A percentile compares a stretch with the other conserved stretches of the same genome.
Evolutionary conservation across 2,888 invertebrate species (phyloP).

Genomic region (Lypha dubia): DNA sequence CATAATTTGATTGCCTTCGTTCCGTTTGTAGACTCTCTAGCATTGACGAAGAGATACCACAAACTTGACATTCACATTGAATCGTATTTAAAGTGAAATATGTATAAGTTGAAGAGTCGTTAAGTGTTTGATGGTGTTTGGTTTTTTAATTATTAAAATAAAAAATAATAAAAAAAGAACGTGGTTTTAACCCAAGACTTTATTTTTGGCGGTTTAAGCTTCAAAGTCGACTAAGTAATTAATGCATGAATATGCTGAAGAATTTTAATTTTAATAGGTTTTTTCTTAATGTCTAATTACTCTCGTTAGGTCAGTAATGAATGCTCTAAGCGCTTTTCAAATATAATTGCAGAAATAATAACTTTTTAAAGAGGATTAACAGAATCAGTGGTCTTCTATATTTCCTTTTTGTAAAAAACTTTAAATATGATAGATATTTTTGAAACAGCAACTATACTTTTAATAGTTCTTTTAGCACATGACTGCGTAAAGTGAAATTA

Average conservation of each 20-base stretch:
- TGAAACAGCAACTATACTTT: too few relatives aligned
- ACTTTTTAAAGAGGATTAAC: neutral
- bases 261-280: slow-evolving; percentile 18
- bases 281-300: neutral
- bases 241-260: slow-evolving; percentile 2
- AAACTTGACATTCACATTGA: slow-evolving; percentile 70
- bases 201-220: neutral
- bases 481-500: too few relatives aligned
- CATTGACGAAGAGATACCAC: slow-evolving; percentile 4
- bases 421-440: too few relatives aligned
- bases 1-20: slow-evolving; percentile 38
- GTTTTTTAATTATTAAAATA: too few relatives aligned
- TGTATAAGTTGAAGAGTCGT: slow-evolving; percentile 3
- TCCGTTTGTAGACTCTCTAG: slow-evolving; percentile 56
- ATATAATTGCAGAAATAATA: neutral
- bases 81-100: slow-evolving; percentile 19
- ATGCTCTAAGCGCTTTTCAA: neutral
- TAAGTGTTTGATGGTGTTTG: slow-evolving; percentile 1
- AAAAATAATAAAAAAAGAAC: slow-evolving; percentile 35
- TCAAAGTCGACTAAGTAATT: slow-evolving; percentile 10
- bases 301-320: slow-evolving; percentile 22
- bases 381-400: too few relatives aligned
- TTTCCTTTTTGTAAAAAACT: too few relatives aligned
- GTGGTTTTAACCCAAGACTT: slow-evolving; percentile 34
- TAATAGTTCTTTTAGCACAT: too few relatives aligned